These are phyloP conservation scores for Hydrophis major DNA, from an alignment of 2,797 vertebrate genomes.

Conservation along the genomic window DNA sequence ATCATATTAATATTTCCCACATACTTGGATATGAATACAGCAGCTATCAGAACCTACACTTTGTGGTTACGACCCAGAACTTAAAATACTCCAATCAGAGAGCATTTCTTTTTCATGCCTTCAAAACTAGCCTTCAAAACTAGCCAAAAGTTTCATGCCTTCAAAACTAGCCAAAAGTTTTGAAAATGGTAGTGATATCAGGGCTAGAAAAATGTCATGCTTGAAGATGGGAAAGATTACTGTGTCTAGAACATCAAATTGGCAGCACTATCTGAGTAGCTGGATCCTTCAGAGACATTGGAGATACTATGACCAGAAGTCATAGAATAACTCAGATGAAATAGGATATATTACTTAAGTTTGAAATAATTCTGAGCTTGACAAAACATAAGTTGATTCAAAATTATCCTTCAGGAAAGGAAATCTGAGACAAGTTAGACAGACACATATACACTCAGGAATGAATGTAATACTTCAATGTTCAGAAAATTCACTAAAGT, in stretches of 20 bases:
- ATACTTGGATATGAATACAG: not conserved
- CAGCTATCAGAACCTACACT: not conserved
- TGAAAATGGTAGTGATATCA: not conserved
- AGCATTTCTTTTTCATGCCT: not conserved
- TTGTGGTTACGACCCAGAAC: not conserved
- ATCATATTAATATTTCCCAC: not conserved
- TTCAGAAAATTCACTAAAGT: not conserved
- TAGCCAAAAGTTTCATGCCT: not conserved
- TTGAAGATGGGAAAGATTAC: not conserved
- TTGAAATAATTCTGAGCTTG: not conserved
- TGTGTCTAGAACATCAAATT: not conserved
- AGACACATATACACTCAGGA: not conserved
- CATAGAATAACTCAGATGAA: not conserved
- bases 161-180: not conserved
- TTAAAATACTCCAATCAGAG: not conserved
- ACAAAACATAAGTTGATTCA: not conserved
- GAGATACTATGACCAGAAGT: not conserved
- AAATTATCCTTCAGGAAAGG: not conserved
- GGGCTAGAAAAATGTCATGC: not conserved
- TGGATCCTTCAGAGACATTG: not conserved
- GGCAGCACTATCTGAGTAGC: not conserved
- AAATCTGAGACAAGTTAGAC: not conserved
- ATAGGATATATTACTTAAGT: not conserved
- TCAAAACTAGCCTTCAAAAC: not conserved
- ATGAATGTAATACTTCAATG: not conserved